Evolutionary conservation across 2,113 vertebrate genomes (phyloP), one percentile per base, ranked within the genome.

Genomic region (Tonatia bakeri): DNA sequence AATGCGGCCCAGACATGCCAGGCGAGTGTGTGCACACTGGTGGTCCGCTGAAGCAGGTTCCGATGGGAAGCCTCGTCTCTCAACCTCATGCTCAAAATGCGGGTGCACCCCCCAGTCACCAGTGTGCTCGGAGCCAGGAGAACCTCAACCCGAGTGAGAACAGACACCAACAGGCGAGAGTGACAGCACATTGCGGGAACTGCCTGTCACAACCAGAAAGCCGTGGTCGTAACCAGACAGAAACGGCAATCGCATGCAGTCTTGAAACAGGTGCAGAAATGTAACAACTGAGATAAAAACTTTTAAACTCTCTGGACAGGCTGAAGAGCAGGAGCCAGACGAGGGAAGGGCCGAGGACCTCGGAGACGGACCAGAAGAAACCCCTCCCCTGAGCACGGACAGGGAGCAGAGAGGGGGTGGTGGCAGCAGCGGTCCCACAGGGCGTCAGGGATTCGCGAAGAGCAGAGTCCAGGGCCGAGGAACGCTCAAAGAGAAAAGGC

Each of bases 1-100:
- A 19, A 47, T 3, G 16, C 17, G 40, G 43, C 50, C 83, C 36
- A 40, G 52, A 17, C 13, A 0, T 0, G 56, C 52, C 61, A 56
- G 24, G 22, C 1, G 26, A 31, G 33, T 2, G 19, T 0, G 15
- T 24, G 54, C 54, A 56, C 5, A 7, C 9, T 0, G 15, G 28
- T 1, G 19, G n/a, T 11, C 40, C 15, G 50, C 59, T 14, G 10
- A 9, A 52, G 38, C 65, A 47, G 43, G 31, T 5, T 45, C 38
- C 26, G 52, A 22, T 5, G 50, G n/a, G 43, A 61, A 31, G 56
- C 43, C 2, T 72, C 4, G 1, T 10, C 70, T 52, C 54, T 9
- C 3, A 11, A 22, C 43, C 33, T 3, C 31, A 31, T 2, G 31
- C 13, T 47, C 12, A 36, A 85, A 45, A 20, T 5, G 64, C 0